A percentile compares a stretch with the other conserved stretches of the same genome.
Evolutionary conservation across 1,140 invertebrate genomes (phyloP).

Genomic region (Lepeophtheirus salmonis): DNA sequence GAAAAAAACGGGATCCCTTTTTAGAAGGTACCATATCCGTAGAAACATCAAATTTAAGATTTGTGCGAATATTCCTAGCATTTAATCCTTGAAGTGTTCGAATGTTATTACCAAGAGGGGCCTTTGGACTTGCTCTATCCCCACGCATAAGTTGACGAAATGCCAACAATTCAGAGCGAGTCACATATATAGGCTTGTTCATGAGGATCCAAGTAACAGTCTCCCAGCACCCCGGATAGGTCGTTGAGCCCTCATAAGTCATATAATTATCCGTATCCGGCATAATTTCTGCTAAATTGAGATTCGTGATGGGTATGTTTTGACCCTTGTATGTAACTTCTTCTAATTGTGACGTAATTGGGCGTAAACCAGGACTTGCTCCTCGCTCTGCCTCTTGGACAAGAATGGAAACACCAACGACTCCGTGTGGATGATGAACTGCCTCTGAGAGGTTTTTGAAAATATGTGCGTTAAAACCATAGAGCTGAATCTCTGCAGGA

Average conservation of each 20-base stretch:
- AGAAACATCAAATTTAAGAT: constrained; percentile 57
- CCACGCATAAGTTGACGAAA: constrained; percentile 25
- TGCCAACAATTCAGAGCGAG: constrained; percentile 22
- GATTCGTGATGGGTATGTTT: constrained; percentile 52
- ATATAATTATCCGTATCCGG: constrained; percentile 77
- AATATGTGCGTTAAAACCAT: constrained; percentile 87
- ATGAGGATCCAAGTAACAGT: constrained; percentile 34
- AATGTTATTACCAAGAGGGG: constrained; percentile 66
- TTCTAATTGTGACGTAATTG: constrained; percentile 6
- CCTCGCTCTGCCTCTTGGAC: constrained; percentile 42
- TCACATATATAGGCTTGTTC: constrained; percentile 32
- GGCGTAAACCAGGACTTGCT: background rate
- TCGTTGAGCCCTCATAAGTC: constrained; percentile 60
- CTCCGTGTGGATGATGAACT: constrained; percentile 71
- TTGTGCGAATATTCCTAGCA: constrained; percentile 76
- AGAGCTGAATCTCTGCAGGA: constrained; percentile 86
- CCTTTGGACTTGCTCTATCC: constrained; percentile 26
- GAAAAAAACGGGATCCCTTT: too few species aligned
- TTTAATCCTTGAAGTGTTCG: constrained; percentile 72
- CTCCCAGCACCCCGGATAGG: constrained; percentile 33
- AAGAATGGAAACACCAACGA: constrained; percentile 79
- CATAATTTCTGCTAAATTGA: constrained; percentile 59
- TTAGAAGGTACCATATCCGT: background rate
- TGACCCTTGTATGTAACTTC: constrained; percentile 37
- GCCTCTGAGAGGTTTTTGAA: constrained; percentile 91